phyloP scores from a whole-genome alignment of 2,888 invertebrate genomes.

The Drosophila infuscata region DNA sequence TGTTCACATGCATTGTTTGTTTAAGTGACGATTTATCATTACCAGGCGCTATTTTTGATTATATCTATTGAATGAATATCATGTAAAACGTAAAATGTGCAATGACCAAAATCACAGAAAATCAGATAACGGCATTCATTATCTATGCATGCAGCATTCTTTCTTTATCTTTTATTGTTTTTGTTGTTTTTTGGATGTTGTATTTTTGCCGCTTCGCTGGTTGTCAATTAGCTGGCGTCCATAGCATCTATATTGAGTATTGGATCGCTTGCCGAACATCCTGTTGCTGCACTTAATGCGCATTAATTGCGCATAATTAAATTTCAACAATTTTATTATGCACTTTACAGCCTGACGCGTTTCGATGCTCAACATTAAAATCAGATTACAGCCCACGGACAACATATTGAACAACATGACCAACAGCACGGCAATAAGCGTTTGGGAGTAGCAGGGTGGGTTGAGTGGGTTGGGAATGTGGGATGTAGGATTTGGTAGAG shows the following conservation, averaged over 20 bases:
- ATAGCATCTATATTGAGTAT: conserved; percentile 11
- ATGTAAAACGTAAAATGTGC: not conserved
- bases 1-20: not conserved
- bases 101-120: conserved; percentile 14
- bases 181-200: not conserved
- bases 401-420: conserved; percentile 39
- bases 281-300: conserved; percentile 71
- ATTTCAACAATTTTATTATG: conserved; percentile 78
- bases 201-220: conserved; percentile 1
- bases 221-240: conserved; percentile 58
- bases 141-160: conserved; percentile 6
- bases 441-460: not conserved
- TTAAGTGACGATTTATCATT: conserved; percentile 10
- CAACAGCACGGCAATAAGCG: conserved; percentile 10
- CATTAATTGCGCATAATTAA: conserved; percentile 78
- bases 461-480: not conserved
- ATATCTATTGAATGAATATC: not conserved
- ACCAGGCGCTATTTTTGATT: not conserved
- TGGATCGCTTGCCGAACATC: conserved; percentile 24
- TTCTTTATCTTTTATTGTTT: not conserved
- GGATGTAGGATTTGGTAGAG: not conserved
- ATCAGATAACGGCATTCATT: conserved; percentile 38
- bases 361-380: conserved; percentile 65
- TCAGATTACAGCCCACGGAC: conserved; percentile 63
- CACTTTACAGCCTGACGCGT: conserved; percentile 67